Conservation (phyloP, 2,113 vertebrate species). For the Lagenorhynchus albirostris region DNA sequence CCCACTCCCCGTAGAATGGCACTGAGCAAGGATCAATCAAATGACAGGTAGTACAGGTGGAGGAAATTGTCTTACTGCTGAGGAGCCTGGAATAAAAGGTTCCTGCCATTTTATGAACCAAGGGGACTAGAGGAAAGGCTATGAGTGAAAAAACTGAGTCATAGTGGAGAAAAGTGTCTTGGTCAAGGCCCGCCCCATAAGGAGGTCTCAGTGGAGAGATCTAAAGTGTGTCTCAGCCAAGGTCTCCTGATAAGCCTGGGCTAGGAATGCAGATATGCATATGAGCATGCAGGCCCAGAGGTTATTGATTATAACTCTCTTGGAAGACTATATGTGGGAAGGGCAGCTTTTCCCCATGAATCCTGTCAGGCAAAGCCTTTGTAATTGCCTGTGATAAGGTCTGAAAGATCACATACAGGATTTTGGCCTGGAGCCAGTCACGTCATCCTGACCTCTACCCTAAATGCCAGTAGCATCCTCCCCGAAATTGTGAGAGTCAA, state of each 20-base stretch:
- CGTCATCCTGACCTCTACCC: not conserved
- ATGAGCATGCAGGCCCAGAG: not conserved
- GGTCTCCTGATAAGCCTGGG: not conserved
- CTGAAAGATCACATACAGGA: not conserved
- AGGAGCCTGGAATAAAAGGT: not conserved
- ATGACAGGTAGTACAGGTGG: not conserved
- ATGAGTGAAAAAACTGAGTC: not conserved
- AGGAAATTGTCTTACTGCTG: not conserved
- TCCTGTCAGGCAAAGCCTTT: not conserved
- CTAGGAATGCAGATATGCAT: not conserved
- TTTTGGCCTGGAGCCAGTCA: not conserved
- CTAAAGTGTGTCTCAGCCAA: not conserved
- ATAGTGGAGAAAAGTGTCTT: not conserved
- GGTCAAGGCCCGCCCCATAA: not conserved
- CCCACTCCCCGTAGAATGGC: accelerated
- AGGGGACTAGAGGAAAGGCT: not conserved
- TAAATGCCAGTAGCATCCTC: not conserved
- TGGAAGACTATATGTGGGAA: not conserved
- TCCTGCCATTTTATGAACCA: not conserved
- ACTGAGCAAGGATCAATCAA: not conserved
- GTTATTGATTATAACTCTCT: not conserved
- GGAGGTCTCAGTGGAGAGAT: not conserved
- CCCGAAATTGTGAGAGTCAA: not conserved
- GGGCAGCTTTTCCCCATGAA: not conserved
- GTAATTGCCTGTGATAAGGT: not conserved